Evolutionary conservation across 2,113 vertebrate species (phyloP), one percentile per base, ranked within the genome.

Genomic region (Myrmecophaga tridactyla): DNA sequence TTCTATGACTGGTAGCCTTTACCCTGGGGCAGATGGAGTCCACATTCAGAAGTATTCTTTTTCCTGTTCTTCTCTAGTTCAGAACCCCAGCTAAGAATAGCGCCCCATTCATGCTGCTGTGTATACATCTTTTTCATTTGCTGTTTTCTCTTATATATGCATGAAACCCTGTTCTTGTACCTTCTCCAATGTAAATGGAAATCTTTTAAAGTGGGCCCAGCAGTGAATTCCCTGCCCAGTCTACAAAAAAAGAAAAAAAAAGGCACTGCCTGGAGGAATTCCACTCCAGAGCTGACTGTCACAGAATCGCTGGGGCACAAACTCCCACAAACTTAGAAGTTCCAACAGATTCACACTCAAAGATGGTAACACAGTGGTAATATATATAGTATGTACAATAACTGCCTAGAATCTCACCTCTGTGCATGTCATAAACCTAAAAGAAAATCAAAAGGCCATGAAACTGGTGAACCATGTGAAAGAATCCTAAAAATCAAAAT

Each of bases 111-210:
- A 96, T 73, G 83, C 48, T 48, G 41, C 77, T 96, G 43, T 63
- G 58, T 85, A 94, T 70, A 94, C 75, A 82, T 46, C 89, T 83
- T 92, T 94, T 93, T 89, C 89, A 81, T 72, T 89, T 73, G 46
- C 92, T 91, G 15, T 89, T 94, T 89, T 92, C 82, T 90, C 85
- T 92, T 62, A 92, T 51, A 92, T 65, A 92, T 15, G 82, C 96
- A 94, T 70, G 34, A 96, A 97, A 95, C 72, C 53, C 36, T 80
- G 63, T 90, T 90, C 90, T 87, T 96, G 91, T 88, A 96, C 39
- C 73, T 78, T 96, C 70, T 96, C 93, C 96, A 97, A 96, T 83
- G 89, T 93, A 95, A 97, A 97, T 78, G 70, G 77, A 94, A 95
- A 86, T 87, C 89, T 94, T 95, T 96, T 95, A 73, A 75, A 94